These are phyloP conservation scores for Andricus curvator DNA, from an alignment of 2,888 invertebrate genomes.

Conservation along the genomic window DNA sequence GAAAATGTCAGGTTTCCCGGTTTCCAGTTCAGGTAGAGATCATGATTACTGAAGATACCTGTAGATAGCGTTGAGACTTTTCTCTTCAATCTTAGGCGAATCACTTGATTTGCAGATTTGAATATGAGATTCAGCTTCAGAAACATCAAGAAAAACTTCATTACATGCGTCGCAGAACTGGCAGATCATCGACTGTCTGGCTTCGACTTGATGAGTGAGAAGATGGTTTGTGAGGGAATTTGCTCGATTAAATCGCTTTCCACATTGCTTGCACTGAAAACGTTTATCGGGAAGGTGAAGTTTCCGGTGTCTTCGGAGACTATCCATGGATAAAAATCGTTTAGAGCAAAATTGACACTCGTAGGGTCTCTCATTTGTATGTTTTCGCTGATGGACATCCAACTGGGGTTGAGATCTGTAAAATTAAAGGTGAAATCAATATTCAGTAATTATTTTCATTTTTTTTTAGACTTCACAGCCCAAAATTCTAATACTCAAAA, in stretches of 20 bases:
- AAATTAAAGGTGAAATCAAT: conserved; percentile 9
- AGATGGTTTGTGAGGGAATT: conserved; percentile 46
- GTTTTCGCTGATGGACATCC: conserved; percentile 51
- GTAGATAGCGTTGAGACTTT: conserved; percentile 40
- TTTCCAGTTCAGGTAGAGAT: too few species aligned
- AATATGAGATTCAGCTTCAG: not conserved
- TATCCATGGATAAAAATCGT: conserved; percentile 54
- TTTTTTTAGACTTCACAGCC: too few species aligned
- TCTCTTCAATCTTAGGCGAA: conserved; percentile 27
- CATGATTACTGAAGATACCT: not conserved
- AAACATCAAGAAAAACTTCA: conserved; percentile 42
- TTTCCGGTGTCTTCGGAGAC: conserved; percentile 49
- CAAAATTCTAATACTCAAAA: too few species aligned
- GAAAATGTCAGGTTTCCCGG: too few species aligned
- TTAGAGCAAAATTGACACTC: conserved; percentile 55
- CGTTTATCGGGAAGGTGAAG: conserved; percentile 46
- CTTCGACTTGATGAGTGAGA: conserved; percentile 43
- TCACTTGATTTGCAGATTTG: conserved; percentile 8
- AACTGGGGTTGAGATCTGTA: conserved; percentile 48
- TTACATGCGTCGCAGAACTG: conserved; percentile 44
- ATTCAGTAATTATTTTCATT: not conserved
- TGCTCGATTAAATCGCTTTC: conserved; percentile 44
- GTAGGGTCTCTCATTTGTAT: conserved; percentile 55
- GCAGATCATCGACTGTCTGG: conserved; percentile 23
- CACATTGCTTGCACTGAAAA: conserved; percentile 46